Percentiles rank a stretch among this genome's conserved stretches.
Conservation (phyloP, 2,113 vertebrate species). For the Ornithorhynchus anatinus region DNA sequence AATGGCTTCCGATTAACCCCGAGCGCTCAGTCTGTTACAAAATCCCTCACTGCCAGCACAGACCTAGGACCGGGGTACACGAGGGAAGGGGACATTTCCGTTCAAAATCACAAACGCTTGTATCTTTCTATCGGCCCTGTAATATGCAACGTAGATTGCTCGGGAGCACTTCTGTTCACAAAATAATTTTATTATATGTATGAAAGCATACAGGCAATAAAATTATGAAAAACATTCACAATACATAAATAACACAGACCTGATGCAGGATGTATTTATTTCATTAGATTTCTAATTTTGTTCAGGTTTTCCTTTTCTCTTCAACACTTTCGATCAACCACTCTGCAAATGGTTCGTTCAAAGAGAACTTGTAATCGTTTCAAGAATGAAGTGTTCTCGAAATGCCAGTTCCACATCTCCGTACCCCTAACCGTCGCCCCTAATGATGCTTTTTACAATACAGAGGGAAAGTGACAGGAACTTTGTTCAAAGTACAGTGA, state of each 20-base stretch:
- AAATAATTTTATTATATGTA: conserved; percentile 82
- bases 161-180: conserved; percentile 71
- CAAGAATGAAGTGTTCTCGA: conserved; percentile 38
- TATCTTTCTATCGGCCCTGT: too few relatives aligned
- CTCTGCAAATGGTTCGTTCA: conserved; percentile 23
- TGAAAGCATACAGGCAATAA: conserved; percentile 80
- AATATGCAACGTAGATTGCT: conserved; percentile 58
- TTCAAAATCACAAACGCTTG: too few relatives aligned
- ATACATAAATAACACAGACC: conserved; percentile 72
- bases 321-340: conserved; percentile 38
- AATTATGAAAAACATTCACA: conserved; percentile 76
- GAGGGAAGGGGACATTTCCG: too few relatives aligned
- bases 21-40: too few relatives aligned
- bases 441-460: conserved; percentile 39
- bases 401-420: conserved; percentile 37
- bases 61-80: too few relatives aligned
- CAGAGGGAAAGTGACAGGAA: conserved; percentile 29
- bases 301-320: conserved; percentile 55
- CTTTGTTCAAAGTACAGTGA: conserved; percentile 27
- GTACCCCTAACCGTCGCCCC: neutral
- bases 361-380: conserved; percentile 48
- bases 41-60: too few relatives aligned
- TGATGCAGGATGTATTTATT: conserved; percentile 61
- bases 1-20: too few relatives aligned
- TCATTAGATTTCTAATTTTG: conserved; percentile 32